Evolutionary conservation across 2,797 vertebrate genomes (phyloP).

Genomic region (Oryzias sinensis): DNA sequence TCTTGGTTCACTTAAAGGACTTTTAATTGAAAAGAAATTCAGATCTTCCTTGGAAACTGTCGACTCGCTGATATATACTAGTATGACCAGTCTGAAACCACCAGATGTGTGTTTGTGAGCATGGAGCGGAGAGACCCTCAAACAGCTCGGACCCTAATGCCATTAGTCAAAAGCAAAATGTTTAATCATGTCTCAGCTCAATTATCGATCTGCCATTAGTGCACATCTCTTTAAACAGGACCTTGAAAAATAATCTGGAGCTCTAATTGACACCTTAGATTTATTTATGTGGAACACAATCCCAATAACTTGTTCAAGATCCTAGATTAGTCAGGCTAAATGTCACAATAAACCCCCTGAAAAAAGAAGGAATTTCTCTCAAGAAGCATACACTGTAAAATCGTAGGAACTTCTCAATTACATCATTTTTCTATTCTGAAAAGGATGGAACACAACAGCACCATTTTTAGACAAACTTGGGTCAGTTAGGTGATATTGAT

Average conservation of each 20-base stretch:
- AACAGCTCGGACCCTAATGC: slow-evolving; percentile 57
- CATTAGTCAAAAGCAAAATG: slow-evolving; percentile 77
- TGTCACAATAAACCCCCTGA: too few relatives aligned
- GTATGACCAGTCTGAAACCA: slow-evolving; percentile 33
- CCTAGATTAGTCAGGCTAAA: too few relatives aligned
- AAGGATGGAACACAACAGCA: too few relatives aligned
- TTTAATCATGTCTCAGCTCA: slow-evolving; percentile 73
- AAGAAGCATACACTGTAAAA: too few relatives aligned
- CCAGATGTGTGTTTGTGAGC: slow-evolving; percentile 33
- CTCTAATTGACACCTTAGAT: slow-evolving; percentile 62
- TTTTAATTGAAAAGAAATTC: slow-evolving; percentile 75
- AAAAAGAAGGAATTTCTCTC: too few relatives aligned
- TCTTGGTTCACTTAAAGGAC: slow-evolving; percentile 54
- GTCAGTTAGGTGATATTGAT: too few relatives aligned
- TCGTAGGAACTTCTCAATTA: too few relatives aligned
- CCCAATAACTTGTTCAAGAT: slow-evolving; percentile 18
- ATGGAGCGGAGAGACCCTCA: slow-evolving; percentile 27
- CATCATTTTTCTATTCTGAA: too few relatives aligned
- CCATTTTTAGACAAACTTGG: too few relatives aligned
- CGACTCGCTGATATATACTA: slow-evolving; percentile 38
- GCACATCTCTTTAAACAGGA: slow-evolving; percentile 75
- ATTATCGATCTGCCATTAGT: slow-evolving; percentile 81
- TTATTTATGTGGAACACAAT: slow-evolving; percentile 55
- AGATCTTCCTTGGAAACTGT: slow-evolving; percentile 67
- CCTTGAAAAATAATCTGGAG: slow-evolving; percentile 55